phyloP scores from a whole-genome alignment of 2,888 invertebrate genomes.

The Eupithecia insigniata region DNA sequence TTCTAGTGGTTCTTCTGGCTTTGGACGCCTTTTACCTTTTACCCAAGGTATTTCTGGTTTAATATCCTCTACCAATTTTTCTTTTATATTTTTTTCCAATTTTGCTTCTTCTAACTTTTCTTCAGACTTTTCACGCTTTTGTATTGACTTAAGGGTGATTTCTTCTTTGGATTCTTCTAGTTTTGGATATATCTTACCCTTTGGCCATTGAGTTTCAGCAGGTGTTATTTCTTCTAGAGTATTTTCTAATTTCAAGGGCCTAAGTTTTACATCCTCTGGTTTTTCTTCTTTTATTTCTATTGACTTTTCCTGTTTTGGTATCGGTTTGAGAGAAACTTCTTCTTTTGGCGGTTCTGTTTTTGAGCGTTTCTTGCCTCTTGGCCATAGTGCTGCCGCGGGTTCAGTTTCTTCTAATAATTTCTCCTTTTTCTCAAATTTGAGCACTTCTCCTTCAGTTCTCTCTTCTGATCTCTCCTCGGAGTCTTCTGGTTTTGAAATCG shows the following conservation, averaged over 20 bases:
- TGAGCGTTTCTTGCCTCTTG: slow-evolving; percentile 22
- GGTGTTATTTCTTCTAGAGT: slow-evolving; percentile 59
- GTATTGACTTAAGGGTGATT: slow-evolving; percentile 66
- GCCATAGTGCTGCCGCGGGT: slow-evolving; percentile 46
- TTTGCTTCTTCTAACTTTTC: slow-evolving; percentile 64
- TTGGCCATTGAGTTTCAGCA: slow-evolving; percentile 62
- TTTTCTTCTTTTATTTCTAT: slow-evolving; percentile 52
- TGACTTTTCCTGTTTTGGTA: slow-evolving; percentile 45
- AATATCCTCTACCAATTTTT: slow-evolving; percentile 51
- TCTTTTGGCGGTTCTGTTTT: slow-evolving; percentile 35
- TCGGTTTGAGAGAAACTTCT: slow-evolving; percentile 61
- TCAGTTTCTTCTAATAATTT: slow-evolving; percentile 54
- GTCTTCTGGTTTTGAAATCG: slow-evolving; percentile 54
- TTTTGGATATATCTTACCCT: slow-evolving; percentile 53
- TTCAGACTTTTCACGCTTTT: slow-evolving; percentile 56
- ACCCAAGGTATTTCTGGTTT: slow-evolving; percentile 46
- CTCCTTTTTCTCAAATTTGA: slow-evolving; percentile 54
- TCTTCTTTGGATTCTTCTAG: slow-evolving; percentile 57
- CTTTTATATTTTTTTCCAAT: slow-evolving; percentile 47
- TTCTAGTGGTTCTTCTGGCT: slow-evolving; percentile 51
- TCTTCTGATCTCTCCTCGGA: slow-evolving; percentile 52
- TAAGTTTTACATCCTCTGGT: background rate
- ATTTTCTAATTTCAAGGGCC: slow-evolving; percentile 48
- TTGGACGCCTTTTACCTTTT: slow-evolving; percentile 19
- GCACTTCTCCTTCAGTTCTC: slow-evolving; percentile 53